Percentiles rank a stretch among this genome's conserved stretches.
Conservation (phyloP, 2,797 vertebrate species). For the Oreortyx pictus region DNA sequence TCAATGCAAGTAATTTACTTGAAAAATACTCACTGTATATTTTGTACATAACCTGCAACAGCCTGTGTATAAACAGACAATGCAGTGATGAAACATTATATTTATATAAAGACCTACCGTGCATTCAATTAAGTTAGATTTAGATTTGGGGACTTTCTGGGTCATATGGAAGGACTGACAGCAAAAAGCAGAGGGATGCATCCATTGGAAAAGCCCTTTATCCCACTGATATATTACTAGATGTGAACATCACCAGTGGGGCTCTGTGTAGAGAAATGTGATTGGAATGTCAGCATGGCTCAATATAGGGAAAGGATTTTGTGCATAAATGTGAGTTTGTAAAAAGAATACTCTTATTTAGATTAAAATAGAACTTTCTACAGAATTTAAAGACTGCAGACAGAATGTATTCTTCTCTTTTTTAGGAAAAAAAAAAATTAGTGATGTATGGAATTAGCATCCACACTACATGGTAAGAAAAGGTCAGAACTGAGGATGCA, state of each 20-base stretch:
- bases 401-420: not conserved
- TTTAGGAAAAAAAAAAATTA: not conserved
- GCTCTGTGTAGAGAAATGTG: not conserved
- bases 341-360: not conserved
- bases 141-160: not conserved
- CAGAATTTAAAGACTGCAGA: not conserved
- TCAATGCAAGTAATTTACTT: not conserved
- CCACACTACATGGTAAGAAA: not conserved
- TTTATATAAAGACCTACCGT: not conserved
- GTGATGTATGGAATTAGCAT: conserved; percentile 3
- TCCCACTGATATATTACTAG: not conserved
- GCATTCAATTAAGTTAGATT: not conserved
- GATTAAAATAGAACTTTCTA: not conserved
- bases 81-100: not conserved
- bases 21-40: not conserved
- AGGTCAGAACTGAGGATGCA: not conserved
- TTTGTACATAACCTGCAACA: not conserved
- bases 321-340: not conserved
- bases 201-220: not conserved
- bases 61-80: not conserved
- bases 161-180: not conserved
- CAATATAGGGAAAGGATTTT: not conserved
- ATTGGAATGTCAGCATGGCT: not conserved
- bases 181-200: not conserved
- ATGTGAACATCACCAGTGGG: rapidly evolving